Evolutionary conservation across 2,888 invertebrate genomes (phyloP).

Genomic region (Leucania comma): DNA sequence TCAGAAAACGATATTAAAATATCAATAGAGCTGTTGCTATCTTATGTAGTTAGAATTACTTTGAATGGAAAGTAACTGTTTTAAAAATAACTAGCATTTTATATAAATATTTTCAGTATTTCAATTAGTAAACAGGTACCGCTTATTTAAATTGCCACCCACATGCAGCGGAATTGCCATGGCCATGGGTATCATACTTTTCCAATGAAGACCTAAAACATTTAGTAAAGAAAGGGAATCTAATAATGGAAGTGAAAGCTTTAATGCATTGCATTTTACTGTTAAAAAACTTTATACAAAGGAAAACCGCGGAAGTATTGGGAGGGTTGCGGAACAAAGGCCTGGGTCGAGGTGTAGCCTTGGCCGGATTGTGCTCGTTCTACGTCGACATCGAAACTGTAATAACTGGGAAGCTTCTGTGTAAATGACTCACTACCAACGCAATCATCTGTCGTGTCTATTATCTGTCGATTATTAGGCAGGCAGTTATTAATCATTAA

Average conservation of each 20-base stretch:
- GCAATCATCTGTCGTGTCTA: constrained; percentile 21
- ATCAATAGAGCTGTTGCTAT: constrained; percentile 1
- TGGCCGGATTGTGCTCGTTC: constrained; percentile 78
- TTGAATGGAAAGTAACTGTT: neutral
- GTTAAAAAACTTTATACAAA: constrained; percentile 75
- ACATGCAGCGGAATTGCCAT: neutral
- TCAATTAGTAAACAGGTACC: constrained; percentile 6
- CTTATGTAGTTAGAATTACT: neutral
- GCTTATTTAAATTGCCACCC: neutral
- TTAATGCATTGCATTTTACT: constrained; percentile 43
- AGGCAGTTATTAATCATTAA: constrained; percentile 13
- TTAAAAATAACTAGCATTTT: constrained; percentile 2
- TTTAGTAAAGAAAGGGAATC: constrained; percentile 35
- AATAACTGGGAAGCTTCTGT: constrained; percentile 72
- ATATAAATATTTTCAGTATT: neutral
- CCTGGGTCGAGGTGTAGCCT: constrained; percentile 85
- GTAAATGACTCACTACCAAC: constrained; percentile 67
- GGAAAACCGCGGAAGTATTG: constrained; percentile 77
- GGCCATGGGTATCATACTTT: constrained; percentile 22
- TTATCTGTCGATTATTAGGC: constrained; percentile 7
- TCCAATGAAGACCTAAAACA: constrained; percentile 17
- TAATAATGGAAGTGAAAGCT: constrained; percentile 37
- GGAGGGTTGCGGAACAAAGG: constrained; percentile 79
- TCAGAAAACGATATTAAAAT: constrained; percentile 13
- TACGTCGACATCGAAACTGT: constrained; percentile 74